Percentiles rank a stretch among this genome's conserved stretches.
Evolutionary conservation across 2,797 vertebrate species (phyloP).

Genomic region (Tenualosa ilisha): DNA sequence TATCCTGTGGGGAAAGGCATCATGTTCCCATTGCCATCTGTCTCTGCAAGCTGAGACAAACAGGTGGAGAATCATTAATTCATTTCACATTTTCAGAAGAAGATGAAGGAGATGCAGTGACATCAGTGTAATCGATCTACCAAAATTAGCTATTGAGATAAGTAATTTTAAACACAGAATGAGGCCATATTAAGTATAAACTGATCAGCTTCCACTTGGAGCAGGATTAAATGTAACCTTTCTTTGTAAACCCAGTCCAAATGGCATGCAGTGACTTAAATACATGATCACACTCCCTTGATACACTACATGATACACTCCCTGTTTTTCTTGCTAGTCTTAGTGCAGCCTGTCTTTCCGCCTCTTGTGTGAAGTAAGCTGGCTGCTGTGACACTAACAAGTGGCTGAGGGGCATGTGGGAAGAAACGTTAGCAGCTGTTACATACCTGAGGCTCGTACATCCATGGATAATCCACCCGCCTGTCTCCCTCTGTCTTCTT

Average conservation of each 20-base stretch:
- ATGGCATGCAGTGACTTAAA: background rate
- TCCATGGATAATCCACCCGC: slow-evolving; percentile 74
- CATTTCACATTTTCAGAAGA: background rate
- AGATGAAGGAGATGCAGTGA: slow-evolving; percentile 1
- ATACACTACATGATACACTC: too few relatives aligned
- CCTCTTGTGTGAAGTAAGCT: background rate
- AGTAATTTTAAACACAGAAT: background rate
- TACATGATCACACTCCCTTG: background rate
- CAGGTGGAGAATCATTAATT: background rate
- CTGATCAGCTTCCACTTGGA: background rate
- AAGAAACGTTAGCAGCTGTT: background rate
- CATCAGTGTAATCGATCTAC: background rate
- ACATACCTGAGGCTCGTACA: slow-evolving; percentile 76
- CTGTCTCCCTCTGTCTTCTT: slow-evolving; percentile 75
- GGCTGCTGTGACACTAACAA: background rate
- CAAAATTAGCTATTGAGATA: background rate
- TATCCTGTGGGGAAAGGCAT: slow-evolving; percentile 36
- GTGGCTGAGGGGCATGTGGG: background rate
- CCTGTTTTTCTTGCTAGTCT: background rate
- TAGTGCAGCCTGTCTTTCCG: background rate
- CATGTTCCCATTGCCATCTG: slow-evolving; percentile 54
- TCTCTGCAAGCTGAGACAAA: slow-evolving; percentile 64
- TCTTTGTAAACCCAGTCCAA: background rate
- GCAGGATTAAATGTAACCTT: background rate
- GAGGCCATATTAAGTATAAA: background rate